Evolutionary conservation across 2,113 vertebrate genomes (phyloP).

Genomic region (Sturnira hondurensis): DNA sequence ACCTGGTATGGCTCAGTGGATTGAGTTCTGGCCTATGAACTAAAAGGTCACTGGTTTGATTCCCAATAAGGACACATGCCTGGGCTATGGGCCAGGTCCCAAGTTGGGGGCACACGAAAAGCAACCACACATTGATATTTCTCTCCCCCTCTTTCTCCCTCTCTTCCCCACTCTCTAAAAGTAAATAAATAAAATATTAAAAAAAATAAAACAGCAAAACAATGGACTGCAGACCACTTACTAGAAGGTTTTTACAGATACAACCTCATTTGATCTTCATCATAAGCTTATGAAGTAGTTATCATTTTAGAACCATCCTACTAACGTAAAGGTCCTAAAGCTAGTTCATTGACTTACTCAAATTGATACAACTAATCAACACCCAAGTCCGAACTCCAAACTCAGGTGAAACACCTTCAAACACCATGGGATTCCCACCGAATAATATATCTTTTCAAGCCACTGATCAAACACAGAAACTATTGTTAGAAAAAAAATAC

Average conservation of each 20-base stretch:
- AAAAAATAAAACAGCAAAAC: not conserved
- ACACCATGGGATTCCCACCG: not conserved
- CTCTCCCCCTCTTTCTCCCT: no score
- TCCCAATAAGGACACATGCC: no score
- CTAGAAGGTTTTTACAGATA: not conserved
- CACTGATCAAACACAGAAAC: not conserved
- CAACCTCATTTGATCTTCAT: not conserved
- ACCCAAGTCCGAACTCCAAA: not conserved
- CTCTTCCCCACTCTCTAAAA: no score
- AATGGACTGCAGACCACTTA: not conserved
- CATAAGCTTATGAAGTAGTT: not conserved
- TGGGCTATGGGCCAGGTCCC: no score
- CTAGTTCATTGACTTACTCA: not conserved
- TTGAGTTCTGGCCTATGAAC: no score
- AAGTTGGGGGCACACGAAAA: no score
- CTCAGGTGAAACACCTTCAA: not conserved
- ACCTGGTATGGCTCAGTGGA: no score
- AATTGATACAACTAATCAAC: not conserved
- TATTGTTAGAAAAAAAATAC: not conserved
- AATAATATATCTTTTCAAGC: not conserved
- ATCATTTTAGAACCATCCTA: not conserved
- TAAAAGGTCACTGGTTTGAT: no score
- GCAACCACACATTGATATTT: no score
- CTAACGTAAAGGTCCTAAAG: not conserved
- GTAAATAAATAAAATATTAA: no score